Conservation (phyloP, 2,113 vertebrate species). For the Hippolais icterina region DNA sequence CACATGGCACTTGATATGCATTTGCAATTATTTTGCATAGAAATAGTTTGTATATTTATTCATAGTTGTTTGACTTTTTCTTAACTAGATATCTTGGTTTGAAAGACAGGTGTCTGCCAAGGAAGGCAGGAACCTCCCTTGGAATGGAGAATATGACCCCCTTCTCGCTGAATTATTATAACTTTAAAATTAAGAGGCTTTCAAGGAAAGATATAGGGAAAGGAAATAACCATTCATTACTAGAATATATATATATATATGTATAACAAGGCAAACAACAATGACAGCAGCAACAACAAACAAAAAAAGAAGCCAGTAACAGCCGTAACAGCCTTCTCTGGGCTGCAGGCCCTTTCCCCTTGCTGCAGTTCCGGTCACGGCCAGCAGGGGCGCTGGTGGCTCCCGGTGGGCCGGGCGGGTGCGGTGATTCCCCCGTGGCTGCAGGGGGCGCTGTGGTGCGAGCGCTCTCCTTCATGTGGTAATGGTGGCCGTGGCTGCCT, state of each 20-base stretch:
- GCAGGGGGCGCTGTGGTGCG: not conserved
- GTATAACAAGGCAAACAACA: not conserved
- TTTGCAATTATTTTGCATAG: not conserved
- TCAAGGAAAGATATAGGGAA: not conserved
- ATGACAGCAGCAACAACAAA: not conserved
- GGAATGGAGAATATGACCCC: not conserved
- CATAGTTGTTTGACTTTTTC: not conserved
- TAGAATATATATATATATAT: not conserved
- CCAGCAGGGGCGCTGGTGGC: not conserved
- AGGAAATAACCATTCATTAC: not conserved
- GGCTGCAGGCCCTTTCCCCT: not conserved
- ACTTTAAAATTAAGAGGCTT: not conserved
- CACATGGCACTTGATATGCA: not conserved
- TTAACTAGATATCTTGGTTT: not conserved
- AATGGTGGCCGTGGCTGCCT: fast-evolving
- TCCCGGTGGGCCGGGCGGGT: not conserved
- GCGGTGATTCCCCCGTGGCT: not conserved
- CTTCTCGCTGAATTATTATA: not conserved
- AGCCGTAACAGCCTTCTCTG: too few relatives aligned
- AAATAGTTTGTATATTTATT: not conserved
- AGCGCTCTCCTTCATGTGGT: fast-evolving
- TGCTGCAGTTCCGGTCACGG: fast-evolving
- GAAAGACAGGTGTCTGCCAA: not conserved
- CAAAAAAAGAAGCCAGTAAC: not conserved
- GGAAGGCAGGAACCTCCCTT: not conserved